These are phyloP conservation scores for Ametastegia equiseti DNA, from an alignment of 2,888 invertebrate genomes.

Conservation along the genomic window DNA sequence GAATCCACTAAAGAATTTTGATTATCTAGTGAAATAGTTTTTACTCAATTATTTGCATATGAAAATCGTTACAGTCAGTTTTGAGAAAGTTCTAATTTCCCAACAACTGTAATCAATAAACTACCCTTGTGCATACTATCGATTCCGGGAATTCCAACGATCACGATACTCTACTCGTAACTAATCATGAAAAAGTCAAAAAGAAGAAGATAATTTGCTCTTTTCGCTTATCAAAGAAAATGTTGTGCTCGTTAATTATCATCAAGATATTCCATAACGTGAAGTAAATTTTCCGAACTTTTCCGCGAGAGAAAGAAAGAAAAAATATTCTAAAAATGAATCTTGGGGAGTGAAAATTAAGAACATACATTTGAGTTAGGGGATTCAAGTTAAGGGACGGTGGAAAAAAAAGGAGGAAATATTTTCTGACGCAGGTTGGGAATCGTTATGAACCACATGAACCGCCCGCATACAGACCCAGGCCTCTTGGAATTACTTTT, in stretches of 20 bases:
- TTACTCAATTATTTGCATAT: too few species aligned
- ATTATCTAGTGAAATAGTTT: too few species aligned
- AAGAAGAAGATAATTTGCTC: background rate
- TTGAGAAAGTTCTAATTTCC: too few species aligned
- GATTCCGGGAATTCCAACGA: too few species aligned
- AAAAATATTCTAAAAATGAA: too few species aligned
- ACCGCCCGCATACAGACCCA: background rate
- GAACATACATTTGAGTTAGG: conserved; percentile 1
- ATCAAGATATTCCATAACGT: background rate
- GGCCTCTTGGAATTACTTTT: conserved; percentile 1
- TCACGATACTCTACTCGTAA: too few species aligned
- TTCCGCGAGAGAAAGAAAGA: background rate
- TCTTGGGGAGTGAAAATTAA: background rate
- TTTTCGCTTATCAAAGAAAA: background rate
- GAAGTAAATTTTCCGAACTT: background rate
- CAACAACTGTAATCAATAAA: too few species aligned
- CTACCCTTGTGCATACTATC: too few species aligned
- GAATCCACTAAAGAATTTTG: too few species aligned
- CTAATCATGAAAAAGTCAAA: too few species aligned
- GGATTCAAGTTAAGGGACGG: background rate
- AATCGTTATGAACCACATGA: background rate
- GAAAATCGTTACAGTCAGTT: too few species aligned
- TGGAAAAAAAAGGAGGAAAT: background rate
- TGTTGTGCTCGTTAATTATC: background rate
- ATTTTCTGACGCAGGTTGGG: background rate